These are phyloP conservation scores for Sphaerophoria taeniata DNA, from an alignment of 2,888 invertebrate species.

Conservation along the genomic window DNA sequence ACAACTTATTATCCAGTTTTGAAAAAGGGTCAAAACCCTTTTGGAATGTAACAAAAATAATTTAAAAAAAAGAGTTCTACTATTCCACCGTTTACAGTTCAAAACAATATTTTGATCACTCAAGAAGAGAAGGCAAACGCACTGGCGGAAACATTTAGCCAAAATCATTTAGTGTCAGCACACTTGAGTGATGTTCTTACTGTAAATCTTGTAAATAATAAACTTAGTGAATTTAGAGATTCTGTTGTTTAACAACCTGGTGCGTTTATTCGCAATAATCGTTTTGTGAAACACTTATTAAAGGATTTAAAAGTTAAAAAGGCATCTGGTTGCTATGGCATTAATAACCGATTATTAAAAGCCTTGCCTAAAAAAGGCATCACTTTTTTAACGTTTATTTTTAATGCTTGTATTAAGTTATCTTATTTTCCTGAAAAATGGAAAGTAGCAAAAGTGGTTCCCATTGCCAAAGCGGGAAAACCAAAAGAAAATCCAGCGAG, in stretches of 20 bases:
- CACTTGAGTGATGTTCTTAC: background rate
- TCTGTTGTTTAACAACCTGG: background rate
- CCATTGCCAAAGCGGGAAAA: constrained; percentile 9
- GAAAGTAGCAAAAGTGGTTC: constrained; percentile 26
- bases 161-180: constrained; percentile 1
- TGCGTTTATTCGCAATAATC: too few relatives aligned
- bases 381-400: background rate
- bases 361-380: constrained; percentile 7
- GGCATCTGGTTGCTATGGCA: background rate
- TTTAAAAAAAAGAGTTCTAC: constrained; percentile 1
- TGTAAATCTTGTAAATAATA: background rate
- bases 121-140: constrained; percentile 1
- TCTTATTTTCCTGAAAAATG: constrained; percentile 10
- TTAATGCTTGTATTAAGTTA: constrained; percentile 5
- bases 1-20: too few relatives aligned
- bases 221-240: constrained; percentile 2
- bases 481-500: background rate
- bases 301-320: constrained; percentile 2
- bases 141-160: constrained; percentile 4
- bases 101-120: background rate
- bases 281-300: background rate
- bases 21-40: too few relatives aligned
- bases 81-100: background rate
- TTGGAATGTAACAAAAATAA: constrained; percentile 5
- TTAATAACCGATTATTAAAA: constrained; percentile 11